Conservation (phyloP, 2,113 vertebrate species). For the Centropristis striata region DNA sequence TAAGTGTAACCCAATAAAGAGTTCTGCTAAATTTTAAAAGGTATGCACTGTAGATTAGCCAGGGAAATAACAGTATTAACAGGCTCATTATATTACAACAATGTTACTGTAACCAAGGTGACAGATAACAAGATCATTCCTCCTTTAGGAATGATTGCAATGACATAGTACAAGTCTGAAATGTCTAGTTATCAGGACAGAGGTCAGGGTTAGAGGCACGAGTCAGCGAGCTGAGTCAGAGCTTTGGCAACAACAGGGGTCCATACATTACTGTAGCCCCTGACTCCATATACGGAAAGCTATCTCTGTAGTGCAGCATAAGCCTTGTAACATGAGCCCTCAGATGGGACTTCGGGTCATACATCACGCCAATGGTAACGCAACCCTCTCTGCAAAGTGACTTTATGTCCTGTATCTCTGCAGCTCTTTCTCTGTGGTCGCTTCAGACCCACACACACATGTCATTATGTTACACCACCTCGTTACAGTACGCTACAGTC, state of each 20-base stretch:
- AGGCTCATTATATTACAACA: slow-evolving; percentile 41
- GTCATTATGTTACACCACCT: slow-evolving; percentile 73
- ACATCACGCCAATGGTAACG: slow-evolving; percentile 80
- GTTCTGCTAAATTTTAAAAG: neutral
- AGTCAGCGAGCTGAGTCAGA: slow-evolving; percentile 82
- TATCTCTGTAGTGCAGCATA: slow-evolving; percentile 77
- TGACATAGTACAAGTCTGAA: slow-evolving; percentile 63
- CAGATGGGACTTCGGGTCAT: slow-evolving; percentile 81
- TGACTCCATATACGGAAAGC: slow-evolving; percentile 79
- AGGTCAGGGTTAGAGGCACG: slow-evolving; percentile 75
- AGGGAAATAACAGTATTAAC: slow-evolving; percentile 30
- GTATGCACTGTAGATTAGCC: neutral
- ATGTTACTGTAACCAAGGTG: slow-evolving; percentile 55
- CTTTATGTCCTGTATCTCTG: slow-evolving; percentile 72
- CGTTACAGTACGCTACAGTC: slow-evolving; percentile 55
- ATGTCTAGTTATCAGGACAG: slow-evolving; percentile 72
- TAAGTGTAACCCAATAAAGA: neutral
- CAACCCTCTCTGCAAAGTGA: slow-evolving; percentile 78
- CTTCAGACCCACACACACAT: slow-evolving; percentile 60
- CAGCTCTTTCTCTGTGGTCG: slow-evolving; percentile 72
- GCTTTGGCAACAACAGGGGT: slow-evolving; percentile 75
- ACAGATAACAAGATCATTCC: slow-evolving; percentile 58
- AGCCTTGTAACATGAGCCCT: slow-evolving; percentile 83
- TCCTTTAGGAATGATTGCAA: slow-evolving; percentile 52
- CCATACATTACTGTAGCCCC: slow-evolving; percentile 81